Conservation (phyloP, 1,140 invertebrate genomes). For the Drosophila ficusphila region DNA sequence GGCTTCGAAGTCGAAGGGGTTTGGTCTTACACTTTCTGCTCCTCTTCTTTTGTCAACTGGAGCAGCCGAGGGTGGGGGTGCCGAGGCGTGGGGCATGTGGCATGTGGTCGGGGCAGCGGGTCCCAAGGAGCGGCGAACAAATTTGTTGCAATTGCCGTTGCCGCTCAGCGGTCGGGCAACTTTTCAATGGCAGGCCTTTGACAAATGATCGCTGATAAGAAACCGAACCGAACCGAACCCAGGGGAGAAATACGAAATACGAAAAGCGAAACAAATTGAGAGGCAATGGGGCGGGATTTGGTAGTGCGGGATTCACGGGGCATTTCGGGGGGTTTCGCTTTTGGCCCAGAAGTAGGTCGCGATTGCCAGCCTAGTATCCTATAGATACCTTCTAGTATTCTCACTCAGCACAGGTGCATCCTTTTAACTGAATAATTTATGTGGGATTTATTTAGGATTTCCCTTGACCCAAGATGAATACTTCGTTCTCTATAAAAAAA, state of each 20-base stretch:
- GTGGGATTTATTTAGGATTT: background rate
- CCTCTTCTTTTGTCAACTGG: conserved; percentile 23
- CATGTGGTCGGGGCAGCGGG: background rate
- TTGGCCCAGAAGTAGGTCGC: conserved; percentile 27
- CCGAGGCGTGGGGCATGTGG: background rate
- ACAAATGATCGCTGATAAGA: conserved; percentile 65
- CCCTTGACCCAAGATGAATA: background rate
- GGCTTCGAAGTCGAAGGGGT: too few species aligned
- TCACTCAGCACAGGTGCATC: background rate
- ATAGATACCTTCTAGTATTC: background rate
- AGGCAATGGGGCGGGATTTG: background rate
- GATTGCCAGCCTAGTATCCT: conserved; percentile 2
- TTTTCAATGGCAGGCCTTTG: conserved; percentile 41
- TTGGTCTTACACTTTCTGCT: background rate
- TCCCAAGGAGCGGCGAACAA: conserved; percentile 29
- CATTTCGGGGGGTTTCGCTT: background rate
- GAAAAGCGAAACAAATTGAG: conserved; percentile 27
- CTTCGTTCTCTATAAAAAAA: too few species aligned
- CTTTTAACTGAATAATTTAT: conserved; percentile 2
- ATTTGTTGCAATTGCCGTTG: conserved; percentile 61
- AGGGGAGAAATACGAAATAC: conserved; percentile 3
- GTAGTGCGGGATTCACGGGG: background rate
- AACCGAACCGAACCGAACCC: background rate
- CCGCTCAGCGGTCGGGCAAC: conserved; percentile 23
- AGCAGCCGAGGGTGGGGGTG: background rate